Evolutionary conservation across 2,888 invertebrate species (phyloP).

Genomic region (Eucera pruinosa): DNA sequence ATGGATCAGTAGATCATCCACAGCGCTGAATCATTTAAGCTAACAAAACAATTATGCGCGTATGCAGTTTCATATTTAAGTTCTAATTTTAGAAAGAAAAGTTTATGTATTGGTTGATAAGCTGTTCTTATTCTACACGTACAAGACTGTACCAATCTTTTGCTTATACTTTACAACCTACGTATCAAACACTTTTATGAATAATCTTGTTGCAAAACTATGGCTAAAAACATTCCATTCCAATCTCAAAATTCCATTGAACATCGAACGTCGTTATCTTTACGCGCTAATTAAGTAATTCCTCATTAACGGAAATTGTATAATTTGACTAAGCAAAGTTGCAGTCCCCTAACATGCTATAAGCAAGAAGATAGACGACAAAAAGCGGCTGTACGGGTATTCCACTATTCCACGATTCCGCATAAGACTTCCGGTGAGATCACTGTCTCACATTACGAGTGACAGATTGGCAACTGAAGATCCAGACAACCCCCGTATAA

Average conservation of each 20-base stretch:
- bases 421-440: no score
- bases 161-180: not conserved
- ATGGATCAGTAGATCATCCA: not conserved
- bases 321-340: no score
- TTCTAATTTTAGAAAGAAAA: not conserved
- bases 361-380: no score
- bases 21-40: not conserved
- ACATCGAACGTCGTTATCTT: constrained; percentile 4
- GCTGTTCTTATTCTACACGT: not conserved
- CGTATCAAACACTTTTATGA: not conserved
- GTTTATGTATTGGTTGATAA: not conserved
- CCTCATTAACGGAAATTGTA: not conserved
- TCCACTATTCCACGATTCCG: no score
- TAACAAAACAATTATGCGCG: not conserved
- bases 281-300: not conserved
- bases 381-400: no score
- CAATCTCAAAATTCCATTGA: not conserved
- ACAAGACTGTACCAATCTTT: not conserved
- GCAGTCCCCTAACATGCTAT: no score
- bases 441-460: no score
- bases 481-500: no score
- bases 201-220: not conserved
- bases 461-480: no score
- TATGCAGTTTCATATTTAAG: not conserved
- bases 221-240: not conserved